Percentiles rank a stretch among this genome's conserved stretches.
phyloP scores from a whole-genome alignment of 2,888 invertebrate species.

The Troides helena region DNA sequence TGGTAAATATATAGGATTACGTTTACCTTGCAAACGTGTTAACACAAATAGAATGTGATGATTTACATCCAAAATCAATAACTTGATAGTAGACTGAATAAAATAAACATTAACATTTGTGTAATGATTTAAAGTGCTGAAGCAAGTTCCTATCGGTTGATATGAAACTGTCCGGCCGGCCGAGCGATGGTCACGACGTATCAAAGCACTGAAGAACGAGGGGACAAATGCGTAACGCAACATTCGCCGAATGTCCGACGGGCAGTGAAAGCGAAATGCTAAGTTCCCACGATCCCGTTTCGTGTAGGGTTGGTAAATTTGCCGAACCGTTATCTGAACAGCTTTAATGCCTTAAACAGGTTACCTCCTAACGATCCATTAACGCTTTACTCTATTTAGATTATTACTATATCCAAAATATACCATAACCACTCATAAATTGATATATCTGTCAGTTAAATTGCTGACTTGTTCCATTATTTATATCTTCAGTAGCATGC shows the following conservation, averaged over 20 bases:
- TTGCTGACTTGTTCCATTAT: too few relatives aligned
- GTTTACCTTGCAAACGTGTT: too few relatives aligned
- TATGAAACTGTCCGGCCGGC: neutral
- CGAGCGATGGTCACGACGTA: slow-evolving; percentile 12
- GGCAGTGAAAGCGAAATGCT: slow-evolving; percentile 49
- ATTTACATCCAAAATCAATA: too few relatives aligned
- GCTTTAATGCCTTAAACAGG: slow-evolving; percentile 10
- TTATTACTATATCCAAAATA: neutral
- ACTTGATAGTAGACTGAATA: neutral
- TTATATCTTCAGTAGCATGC: too few relatives aligned
- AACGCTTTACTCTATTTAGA: neutral
- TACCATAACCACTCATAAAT: too few relatives aligned
- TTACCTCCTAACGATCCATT: neutral
- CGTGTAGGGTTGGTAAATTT: slow-evolving; percentile 22
- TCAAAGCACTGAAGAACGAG: slow-evolving; percentile 15
- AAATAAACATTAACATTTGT: neutral
- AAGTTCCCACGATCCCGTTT: slow-evolving; percentile 44
- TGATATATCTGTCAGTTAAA: too few relatives aligned
- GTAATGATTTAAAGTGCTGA: neutral
- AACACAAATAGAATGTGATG: neutral
- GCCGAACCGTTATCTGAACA: slow-evolving; percentile 8
- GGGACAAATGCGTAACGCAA: slow-evolving; percentile 31
- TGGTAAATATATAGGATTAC: too few relatives aligned
- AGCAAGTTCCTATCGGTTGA: neutral
- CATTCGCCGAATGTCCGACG: slow-evolving; percentile 31